These are phyloP conservation scores for Sitta europaea DNA, from an alignment of 2,113 vertebrate genomes.

Conservation along the genomic window DNA sequence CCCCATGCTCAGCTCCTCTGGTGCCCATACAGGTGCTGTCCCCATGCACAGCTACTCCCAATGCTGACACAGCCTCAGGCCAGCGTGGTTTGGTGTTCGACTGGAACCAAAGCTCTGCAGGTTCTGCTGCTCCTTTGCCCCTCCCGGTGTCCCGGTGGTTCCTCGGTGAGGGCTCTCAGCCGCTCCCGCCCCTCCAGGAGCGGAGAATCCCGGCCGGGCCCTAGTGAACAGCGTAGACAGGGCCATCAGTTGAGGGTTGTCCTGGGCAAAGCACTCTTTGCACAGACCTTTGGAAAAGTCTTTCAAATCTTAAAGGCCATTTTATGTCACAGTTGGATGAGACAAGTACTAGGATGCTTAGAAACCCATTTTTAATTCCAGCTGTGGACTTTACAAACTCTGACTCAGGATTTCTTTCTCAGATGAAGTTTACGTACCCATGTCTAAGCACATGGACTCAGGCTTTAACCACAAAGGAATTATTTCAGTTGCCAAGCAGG, in stretches of 20 bases:
- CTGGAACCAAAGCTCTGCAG: too few relatives aligned
- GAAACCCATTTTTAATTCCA: neutral
- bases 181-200: too few relatives aligned
- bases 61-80: too few relatives aligned
- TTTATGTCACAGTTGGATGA: neutral
- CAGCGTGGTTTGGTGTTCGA: too few relatives aligned
- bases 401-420: neutral
- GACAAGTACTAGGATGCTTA: neutral
- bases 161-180: too few relatives aligned
- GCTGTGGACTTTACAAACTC: neutral
- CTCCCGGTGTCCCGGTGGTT: too few relatives aligned
- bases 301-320: neutral
- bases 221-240: neutral
- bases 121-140: too few relatives aligned
- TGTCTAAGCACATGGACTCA: neutral
- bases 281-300: neutral
- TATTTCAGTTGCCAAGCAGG: neutral
- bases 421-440: neutral
- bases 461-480: neutral
- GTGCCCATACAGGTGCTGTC: too few relatives aligned
- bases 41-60: too few relatives aligned
- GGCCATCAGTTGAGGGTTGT: neutral
- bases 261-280: neutral
- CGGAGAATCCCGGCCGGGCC: too few relatives aligned
- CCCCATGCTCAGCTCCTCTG: too few relatives aligned